Evolutionary conservation across 1,140 invertebrate genomes (phyloP), one percentile per base, ranked within the genome.

Genomic region (Leptoteleia sp.): DNA sequence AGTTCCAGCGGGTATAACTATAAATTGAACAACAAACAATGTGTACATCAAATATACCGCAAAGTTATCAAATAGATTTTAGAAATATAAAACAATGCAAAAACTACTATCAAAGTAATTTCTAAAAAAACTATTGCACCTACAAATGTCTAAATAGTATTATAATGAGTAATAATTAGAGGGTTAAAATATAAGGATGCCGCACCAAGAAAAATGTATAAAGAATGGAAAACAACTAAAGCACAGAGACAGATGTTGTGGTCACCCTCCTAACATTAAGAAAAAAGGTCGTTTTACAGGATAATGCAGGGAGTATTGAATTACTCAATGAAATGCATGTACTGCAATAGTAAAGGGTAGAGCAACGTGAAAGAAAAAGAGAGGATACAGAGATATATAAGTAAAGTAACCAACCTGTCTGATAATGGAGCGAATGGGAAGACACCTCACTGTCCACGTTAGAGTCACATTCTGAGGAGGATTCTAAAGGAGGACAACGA

Each of bases 1-100:
- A 27, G 95, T 92, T 75, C 94, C 93, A 50, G 94, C 94, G 79
- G 95, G 95, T 86, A 97, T 94, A 76, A 97, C 95, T 96, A 89
- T 19, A 92, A 91, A 85, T 33, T 12, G 11, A 47, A 45, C 8
- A 40, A 40, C 16, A 54, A 13, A 31, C 13, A 47, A 29, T 43
- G 25, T 1, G 7, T 6, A 16, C 6, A 3, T 25, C 22, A 25
- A 25, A 3, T 25, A n/a, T n/a, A n/a, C n/a, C n/a, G n/a, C n/a
- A n/a, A n/a, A n/a, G n/a, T n/a, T n/a, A n/a, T n/a, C n/a, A n/a
- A n/a, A n/a, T n/a, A n/a, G n/a, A n/a, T n/a, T n/a, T n/a, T n/a
- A n/a, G n/a, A n/a, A n/a, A n/a, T n/a, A n/a, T n/a, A n/a, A n/a
- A n/a, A n/a, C n/a, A n/a, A n/a, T n/a, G n/a, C n/a, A n/a, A n/a